Conservation (phyloP, 2,797 vertebrate species). For the Arctocebus calabarensis region DNA sequence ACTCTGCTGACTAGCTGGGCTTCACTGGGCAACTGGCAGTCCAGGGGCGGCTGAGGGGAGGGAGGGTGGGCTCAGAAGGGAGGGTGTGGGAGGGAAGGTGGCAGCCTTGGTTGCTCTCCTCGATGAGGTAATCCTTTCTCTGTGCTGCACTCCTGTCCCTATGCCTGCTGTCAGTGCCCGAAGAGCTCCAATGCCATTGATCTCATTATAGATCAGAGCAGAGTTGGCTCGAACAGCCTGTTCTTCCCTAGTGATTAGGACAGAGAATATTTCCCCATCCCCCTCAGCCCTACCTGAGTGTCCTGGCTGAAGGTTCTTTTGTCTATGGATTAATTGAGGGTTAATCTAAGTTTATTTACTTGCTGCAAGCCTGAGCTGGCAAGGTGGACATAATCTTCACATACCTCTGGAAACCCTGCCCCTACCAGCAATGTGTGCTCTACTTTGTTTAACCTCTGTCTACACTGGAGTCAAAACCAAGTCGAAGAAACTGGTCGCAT, state of each 20-base stretch:
- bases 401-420: slow-evolving; percentile 50
- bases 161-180: slow-evolving; percentile 63
- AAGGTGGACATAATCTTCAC: slow-evolving; percentile 66
- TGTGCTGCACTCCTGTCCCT: slow-evolving; percentile 49
- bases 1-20: neutral
- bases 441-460: slow-evolving; percentile 77
- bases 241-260: slow-evolving; percentile 84
- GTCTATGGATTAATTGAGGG: slow-evolving; percentile 77
- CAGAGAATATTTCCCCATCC: slow-evolving; percentile 1
- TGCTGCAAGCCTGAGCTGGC: slow-evolving; percentile 66
- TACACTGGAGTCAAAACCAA: slow-evolving; percentile 62
- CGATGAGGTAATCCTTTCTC: slow-evolving; percentile 77
- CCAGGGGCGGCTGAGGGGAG: neutral
- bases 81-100: slow-evolving; percentile 1
- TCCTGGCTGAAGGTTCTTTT: slow-evolving; percentile 62
- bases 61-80: neutral
- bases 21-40: slow-evolving; percentile 17
- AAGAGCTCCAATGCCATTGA: slow-evolving; percentile 79
- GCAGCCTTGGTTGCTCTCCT: slow-evolving; percentile 1
- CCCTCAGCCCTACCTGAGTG: neutral
- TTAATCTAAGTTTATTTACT: slow-evolving; percentile 74
- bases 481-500: slow-evolving; percentile 47
- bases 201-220: slow-evolving; percentile 83
- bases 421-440: neutral
- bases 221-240: slow-evolving; percentile 83